Base-by-base conservation (phyloP, 2,888 invertebrate genomes). In the Tipula helvola region DNA sequence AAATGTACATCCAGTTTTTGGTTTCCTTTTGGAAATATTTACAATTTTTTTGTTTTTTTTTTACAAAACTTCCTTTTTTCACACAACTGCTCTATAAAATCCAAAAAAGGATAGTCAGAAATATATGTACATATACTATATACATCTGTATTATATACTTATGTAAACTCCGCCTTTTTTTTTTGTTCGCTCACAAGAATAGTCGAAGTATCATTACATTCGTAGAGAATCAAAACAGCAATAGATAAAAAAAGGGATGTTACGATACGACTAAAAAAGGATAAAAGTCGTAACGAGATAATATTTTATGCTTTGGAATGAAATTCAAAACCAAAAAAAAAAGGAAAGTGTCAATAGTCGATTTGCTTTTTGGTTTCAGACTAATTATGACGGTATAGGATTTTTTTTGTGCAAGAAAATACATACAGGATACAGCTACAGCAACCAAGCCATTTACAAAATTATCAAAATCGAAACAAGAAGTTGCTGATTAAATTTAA, bases 281-380 rank as follows among this genome's bases (percentile, higher is more conserved):
- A 71, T 71, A 71, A 10, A 28, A 71, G 71, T 71, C 28, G 47
- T 71, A 71, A 71, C n/a, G 28, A 28, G 28, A 71, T 18, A n/a
- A 52, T 52, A 52, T 52, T 52, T 52, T 52, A 28, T 28, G 8
- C 28, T 71, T 71, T 71, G 3, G 71, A 57, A 57, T 16, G 39
- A 16, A 16, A 52, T 52, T 2, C 52, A 16, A 39, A 39, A 83
- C 10, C n/a, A 39, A 84, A 84, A 39, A n/a, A 84, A 39, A 84
- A 84, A 84, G n/a, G n/a, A 84, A 84, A 84, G 84, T 84, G 84
- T 84, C 39, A 84, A 84, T 84, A 84, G 84, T n/a, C 84, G 84
- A 84, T 84, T 84, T 84, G 71, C 18, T 71, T 28, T 71, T 71
- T 28, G 71, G 71, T 8, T 28, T 71, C 28, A 28, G 28, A 71